These are phyloP conservation scores for Spilogale gracilis DNA, from an alignment of 2,113 vertebrate genomes.

Conservation along the genomic window DNA sequence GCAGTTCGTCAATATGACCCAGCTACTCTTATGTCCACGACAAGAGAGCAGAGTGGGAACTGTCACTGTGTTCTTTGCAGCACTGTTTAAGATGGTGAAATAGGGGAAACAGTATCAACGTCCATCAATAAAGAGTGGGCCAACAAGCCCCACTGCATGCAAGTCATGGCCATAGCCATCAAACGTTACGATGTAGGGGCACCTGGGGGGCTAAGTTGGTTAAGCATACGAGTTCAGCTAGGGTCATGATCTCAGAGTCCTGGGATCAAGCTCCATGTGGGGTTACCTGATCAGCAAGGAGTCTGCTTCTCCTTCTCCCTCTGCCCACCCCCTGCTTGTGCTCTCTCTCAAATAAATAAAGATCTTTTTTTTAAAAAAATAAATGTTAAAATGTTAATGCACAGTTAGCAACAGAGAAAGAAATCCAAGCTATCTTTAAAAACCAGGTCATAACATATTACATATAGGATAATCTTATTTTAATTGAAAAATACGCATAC, in stretches of 20 bases:
- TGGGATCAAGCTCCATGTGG: too few species aligned
- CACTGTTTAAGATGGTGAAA: not conserved
- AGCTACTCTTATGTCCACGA: not conserved
- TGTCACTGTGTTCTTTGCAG: not conserved
- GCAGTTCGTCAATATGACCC: not conserved
- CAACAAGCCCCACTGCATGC: not conserved
- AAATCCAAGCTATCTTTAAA: not conserved
- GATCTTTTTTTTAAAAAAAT: not conserved
- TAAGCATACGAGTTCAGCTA: too few species aligned
- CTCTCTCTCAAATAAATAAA: too few species aligned
- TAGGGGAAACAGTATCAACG: accelerated
- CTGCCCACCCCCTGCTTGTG: too few species aligned
- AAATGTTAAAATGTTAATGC: not conserved
- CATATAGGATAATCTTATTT: not conserved
- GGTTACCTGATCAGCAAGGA: too few species aligned
- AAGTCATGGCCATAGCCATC: not conserved
- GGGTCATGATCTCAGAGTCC: too few species aligned
- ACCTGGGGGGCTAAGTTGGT: too few species aligned
- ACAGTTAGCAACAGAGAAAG: not conserved
- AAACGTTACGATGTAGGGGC: not conserved
- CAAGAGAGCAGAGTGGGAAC: not conserved
- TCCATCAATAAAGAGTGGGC: not conserved
- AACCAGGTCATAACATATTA: not conserved
- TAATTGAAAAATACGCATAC: not conserved
- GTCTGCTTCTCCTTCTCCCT: too few species aligned